phyloP scores from a whole-genome alignment of 2,113 vertebrate genomes.

The Tetrax tetrax region DNA sequence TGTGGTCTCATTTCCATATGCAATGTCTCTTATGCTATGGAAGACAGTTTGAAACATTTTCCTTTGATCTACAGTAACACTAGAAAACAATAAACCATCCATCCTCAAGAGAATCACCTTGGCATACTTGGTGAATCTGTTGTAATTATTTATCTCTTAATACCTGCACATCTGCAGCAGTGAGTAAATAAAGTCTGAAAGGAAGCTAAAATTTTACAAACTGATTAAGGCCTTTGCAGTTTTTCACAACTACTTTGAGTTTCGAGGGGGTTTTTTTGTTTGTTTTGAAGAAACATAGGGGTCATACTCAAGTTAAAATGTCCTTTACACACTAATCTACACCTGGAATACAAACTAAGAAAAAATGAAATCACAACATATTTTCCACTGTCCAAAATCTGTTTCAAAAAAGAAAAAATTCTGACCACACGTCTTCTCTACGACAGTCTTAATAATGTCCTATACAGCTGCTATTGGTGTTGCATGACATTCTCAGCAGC shows the following conservation, averaged over 20 bases:
- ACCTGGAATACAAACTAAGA: not conserved
- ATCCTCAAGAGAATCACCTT: constrained; percentile 11
- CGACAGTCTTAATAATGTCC: not conserved
- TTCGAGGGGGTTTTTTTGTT: not conserved
- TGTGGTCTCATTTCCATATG: not conserved
- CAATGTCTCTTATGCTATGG: not conserved
- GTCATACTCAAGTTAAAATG: not conserved
- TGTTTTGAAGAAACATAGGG: not conserved
- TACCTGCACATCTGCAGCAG: constrained; percentile 23
- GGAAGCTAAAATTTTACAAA: constrained; percentile 9
- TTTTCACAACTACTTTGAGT: not conserved
- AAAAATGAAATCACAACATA: not conserved
- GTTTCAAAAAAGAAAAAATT: not conserved
- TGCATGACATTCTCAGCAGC: not conserved
- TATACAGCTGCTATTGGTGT: rapidly evolving
- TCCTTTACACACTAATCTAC: not conserved
- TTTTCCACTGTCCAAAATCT: not conserved
- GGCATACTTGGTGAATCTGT: not conserved
- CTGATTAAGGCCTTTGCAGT: not conserved
- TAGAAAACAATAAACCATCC: not conserved
- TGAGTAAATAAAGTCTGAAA: constrained; percentile 24
- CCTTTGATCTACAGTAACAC: constrained; percentile 25
- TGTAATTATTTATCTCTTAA: constrained; percentile 51
- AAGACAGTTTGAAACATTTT: not conserved
- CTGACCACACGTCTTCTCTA: not conserved